phyloP scores from a whole-genome alignment of 1,140 invertebrate species.

The Hydropsyche tenuis region DNA sequence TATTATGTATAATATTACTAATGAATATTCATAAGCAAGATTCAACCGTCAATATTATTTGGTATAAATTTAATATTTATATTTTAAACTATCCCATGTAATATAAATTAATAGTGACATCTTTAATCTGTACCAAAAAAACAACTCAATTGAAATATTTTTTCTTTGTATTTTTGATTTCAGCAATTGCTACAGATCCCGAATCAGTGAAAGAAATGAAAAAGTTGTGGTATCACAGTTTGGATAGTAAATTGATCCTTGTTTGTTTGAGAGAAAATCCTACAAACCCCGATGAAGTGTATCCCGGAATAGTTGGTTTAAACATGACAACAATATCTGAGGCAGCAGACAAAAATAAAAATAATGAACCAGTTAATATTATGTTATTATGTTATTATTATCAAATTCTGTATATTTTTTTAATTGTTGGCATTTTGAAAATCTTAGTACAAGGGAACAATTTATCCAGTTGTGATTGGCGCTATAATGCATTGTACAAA shows the following conservation, averaged over 20 bases:
- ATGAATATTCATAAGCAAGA: no score
- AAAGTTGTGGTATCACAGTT: conserved; percentile 4
- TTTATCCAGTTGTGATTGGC: conserved; percentile 16
- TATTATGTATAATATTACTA: no score
- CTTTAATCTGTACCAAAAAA: no score
- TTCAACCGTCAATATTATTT: no score
- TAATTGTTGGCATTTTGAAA: background rate
- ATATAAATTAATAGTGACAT: no score
- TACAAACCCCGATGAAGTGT: conserved; percentile 7
- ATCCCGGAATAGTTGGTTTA: conserved; percentile 13
- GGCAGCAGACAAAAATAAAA: conserved; percentile 25
- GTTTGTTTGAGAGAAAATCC: conserved; percentile 29
- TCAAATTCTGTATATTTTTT: background rate
- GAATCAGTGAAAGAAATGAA: conserved; percentile 12
- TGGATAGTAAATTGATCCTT: background rate
- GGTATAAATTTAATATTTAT: no score
- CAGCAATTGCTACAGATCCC: conserved; percentile 1
- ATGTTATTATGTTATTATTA: background rate
- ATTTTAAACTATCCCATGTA: no score
- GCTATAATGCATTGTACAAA: conserved; percentile 28
- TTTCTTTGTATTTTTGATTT: background rate
- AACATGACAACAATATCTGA: conserved; percentile 13
- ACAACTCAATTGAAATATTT: no score
- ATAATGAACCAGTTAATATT: no score
- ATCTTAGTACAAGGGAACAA: conserved; percentile 5